Evolutionary conservation across 2,113 vertebrate species (phyloP).

Genomic region (Antigone vipio): DNA sequence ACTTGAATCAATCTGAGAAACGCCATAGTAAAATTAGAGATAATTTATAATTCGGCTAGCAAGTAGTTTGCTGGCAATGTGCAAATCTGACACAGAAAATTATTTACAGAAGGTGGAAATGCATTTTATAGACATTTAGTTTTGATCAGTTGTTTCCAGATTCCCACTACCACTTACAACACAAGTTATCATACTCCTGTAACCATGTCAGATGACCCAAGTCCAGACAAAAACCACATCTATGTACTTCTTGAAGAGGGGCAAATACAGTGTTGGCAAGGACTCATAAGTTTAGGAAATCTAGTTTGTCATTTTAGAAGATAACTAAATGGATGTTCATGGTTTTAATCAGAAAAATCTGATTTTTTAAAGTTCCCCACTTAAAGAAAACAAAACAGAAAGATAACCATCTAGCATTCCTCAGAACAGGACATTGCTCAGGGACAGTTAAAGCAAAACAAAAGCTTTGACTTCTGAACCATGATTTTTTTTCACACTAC

Average conservation of each 20-base stretch:
- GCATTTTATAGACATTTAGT: neutral
- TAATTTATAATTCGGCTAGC: neutral
- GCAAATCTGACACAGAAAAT: neutral
- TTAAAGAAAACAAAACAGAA: neutral
- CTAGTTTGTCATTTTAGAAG: too few species aligned
- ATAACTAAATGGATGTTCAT: neutral
- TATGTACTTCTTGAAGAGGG: fast-evolving
- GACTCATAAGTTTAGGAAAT: neutral
- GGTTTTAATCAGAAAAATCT: neutral
- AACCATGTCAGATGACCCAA: neutral
- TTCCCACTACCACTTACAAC: neutral
- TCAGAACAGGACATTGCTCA: neutral
- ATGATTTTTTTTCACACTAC: neutral
- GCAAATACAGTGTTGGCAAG: neutral
- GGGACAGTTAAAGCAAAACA: neutral
- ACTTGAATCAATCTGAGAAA: neutral
- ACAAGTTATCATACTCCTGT: neutral
- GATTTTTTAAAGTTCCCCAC: neutral
- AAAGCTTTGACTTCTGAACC: neutral
- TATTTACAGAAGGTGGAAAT: neutral
- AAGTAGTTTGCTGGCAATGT: neutral
- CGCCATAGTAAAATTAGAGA: neutral
- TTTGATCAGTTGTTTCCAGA: neutral
- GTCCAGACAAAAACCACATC: neutral
- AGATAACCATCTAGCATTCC: neutral